Base-by-base conservation (phyloP, 2,113 vertebrate genomes). In the Catharus minimus region DNA sequence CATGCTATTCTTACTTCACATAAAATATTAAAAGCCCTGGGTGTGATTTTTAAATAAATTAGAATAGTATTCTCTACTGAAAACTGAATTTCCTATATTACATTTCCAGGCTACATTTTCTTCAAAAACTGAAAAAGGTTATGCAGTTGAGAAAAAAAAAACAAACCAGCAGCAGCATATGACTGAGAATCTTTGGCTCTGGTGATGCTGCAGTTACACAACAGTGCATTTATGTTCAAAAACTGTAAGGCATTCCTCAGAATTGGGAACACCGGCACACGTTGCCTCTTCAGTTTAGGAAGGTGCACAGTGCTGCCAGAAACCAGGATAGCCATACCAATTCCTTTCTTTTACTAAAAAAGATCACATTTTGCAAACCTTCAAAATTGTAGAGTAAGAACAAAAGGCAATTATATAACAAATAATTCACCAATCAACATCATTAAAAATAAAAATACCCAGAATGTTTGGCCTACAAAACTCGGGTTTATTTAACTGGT, bases 141-240 rank as follows among this genome's bases (percentile, higher is more conserved):
- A 50, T 43, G 56, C 66, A 71, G 75, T 32, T 88, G 52, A 53
- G 43, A 39, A 39, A 13, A 76, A 53, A 71, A 82, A 22, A 52
- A 60, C 58, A 55, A 15, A 13, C 44, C 38, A 71, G 56, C 56
- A 85, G 32, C 24, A 77, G 76, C 53, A 46, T 13, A 74, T 39
- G 81, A 86, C 53, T 7, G 5, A 74, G 41, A 86, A 64, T 56
- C 92, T 78, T 20, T 56, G 73, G 68, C 79, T 78, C 27, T 38
- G 66, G 62, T 57, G 74, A 90, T 68, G 89, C 81, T 93, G 82
- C 86, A 89, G 94, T 94, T 95, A 95, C 66, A 92, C 91, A 94
- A 96, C 71, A 5, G 61, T 30, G 44, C 28, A 81, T 84, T 89
- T 89, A 28, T 46, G 53, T 56, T 87, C 81, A 75, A 23, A 86